These are phyloP conservation scores for Pristionchus exspectatus DNA, from an alignment of 2,888 invertebrate species.

Conservation along the genomic window DNA sequence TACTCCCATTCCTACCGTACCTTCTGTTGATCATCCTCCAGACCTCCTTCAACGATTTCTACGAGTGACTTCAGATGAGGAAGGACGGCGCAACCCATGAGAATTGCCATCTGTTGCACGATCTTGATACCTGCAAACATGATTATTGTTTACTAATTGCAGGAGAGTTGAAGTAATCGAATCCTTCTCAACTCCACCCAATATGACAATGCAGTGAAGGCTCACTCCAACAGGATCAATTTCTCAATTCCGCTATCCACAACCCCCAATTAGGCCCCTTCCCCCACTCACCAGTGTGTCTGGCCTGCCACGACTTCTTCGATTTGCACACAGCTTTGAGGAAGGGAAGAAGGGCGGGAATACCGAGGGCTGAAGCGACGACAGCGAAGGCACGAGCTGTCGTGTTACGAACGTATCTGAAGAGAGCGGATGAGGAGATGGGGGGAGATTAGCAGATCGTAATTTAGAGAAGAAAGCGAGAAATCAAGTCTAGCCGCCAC, in stretches of 20 bases:
- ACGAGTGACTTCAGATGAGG: slow-evolving; percentile 98
- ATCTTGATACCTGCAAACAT: slow-evolving; percentile 89
- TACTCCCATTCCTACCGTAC: slow-evolving; percentile 79
- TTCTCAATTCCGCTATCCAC: background rate
- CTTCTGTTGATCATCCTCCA: slow-evolving; percentile 99
- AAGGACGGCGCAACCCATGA: slow-evolving; percentile 99
- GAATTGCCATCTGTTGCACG: slow-evolving; percentile 98
- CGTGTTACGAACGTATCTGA: slow-evolving; percentile 94
- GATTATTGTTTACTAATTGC: background rate
- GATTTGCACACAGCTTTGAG: slow-evolving; percentile 97
- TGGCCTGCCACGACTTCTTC: slow-evolving; percentile 99
- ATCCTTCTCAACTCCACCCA: background rate
- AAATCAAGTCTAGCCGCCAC: background rate
- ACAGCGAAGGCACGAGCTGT: slow-evolving; percentile 99
- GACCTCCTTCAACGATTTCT: slow-evolving; percentile 98
- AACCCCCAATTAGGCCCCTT: background rate
- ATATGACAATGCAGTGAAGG: background rate
- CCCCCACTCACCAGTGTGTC: slow-evolving; percentile 86
- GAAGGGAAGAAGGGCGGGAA: slow-evolving; percentile 96
- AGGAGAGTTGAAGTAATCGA: background rate
- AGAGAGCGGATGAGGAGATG: background rate
- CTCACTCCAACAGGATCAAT: background rate
- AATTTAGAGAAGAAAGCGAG: background rate
- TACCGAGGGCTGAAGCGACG: slow-evolving; percentile 97
- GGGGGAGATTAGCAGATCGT: background rate